These are phyloP conservation scores for Heteropelma amictum DNA, from an alignment of 2,888 invertebrate species.

Conservation along the genomic window DNA sequence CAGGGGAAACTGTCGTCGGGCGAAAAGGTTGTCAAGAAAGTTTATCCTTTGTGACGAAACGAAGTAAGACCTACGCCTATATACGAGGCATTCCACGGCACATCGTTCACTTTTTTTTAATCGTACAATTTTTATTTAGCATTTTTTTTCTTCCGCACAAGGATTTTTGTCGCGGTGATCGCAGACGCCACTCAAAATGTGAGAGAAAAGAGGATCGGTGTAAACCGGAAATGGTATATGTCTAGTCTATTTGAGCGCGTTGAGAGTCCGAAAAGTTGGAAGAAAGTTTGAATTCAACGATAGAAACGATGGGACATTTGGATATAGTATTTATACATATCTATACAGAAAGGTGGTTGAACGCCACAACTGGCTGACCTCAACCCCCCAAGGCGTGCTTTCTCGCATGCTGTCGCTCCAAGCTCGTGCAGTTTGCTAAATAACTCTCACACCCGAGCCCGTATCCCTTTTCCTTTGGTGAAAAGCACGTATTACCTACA, in stretches of 20 bases:
- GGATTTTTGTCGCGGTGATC: background rate
- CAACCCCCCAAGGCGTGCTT: slow-evolving; percentile 43
- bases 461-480: slow-evolving; percentile 20
- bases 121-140: background rate
- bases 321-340: background rate
- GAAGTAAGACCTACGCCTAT: too few species aligned
- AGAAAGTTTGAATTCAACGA: slow-evolving; percentile 44
- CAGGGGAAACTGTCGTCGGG: slow-evolving; percentile 15
- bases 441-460: slow-evolving; percentile 50
- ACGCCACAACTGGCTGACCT: slow-evolving; percentile 36
- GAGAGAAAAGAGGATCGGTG: slow-evolving; percentile 8
- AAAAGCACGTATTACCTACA: slow-evolving; percentile 34
- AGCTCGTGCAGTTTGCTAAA: slow-evolving; percentile 53
- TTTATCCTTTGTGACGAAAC: slow-evolving; percentile 25
- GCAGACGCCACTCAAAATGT: background rate
- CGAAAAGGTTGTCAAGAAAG: slow-evolving; percentile 41
- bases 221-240: slow-evolving; percentile 45
- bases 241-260: slow-evolving; percentile 33
- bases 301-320: slow-evolving; percentile 10
- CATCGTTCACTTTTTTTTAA: background rate
- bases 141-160: background rate
- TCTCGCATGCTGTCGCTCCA: slow-evolving; percentile 49
- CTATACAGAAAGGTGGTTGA: slow-evolving; percentile 26
- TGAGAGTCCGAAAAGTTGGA: slow-evolving; percentile 12
- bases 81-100: too few species aligned